Evolutionary conservation across 2,797 vertebrate species (phyloP).

Genomic region (Uromys caudimaculatus): DNA sequence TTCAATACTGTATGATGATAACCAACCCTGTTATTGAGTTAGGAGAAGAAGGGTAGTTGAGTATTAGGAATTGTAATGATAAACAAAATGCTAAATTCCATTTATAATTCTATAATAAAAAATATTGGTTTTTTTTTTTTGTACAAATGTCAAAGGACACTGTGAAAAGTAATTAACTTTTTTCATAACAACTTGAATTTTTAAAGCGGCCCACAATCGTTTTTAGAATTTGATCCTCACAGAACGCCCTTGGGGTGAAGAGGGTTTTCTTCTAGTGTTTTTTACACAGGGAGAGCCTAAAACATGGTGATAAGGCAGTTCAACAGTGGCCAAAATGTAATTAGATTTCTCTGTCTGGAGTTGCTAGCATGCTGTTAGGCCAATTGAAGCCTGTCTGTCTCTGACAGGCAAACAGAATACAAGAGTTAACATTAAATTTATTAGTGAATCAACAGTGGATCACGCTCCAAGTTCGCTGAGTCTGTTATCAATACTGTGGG

Average conservation of each 20-base stretch:
- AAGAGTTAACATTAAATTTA: slow-evolving; percentile 55
- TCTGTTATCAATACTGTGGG: background rate
- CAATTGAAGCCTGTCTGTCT: slow-evolving; percentile 24
- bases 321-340: slow-evolving; percentile 64
- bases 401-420: slow-evolving; percentile 60
- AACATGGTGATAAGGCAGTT: slow-evolving; percentile 15
- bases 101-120: slow-evolving; percentile 14
- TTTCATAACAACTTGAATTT: slow-evolving; percentile 22
- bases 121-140: slow-evolving; percentile 30
- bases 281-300: slow-evolving; percentile 35
- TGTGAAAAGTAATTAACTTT: slow-evolving; percentile 57
- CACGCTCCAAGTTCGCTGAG: slow-evolving; percentile 33
- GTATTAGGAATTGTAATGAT: background rate
- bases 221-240: slow-evolving; percentile 53
- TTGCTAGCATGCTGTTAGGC: slow-evolving; percentile 20
- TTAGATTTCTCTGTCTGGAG: slow-evolving; percentile 53
- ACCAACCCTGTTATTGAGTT: slow-evolving; percentile 22
- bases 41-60: background rate
- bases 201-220: slow-evolving; percentile 27
- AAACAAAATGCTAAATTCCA: slow-evolving; percentile 54
- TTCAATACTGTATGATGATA: slow-evolving; percentile 67
- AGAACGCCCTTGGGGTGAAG: background rate
- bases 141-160: slow-evolving; percentile 33
- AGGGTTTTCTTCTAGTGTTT: background rate
- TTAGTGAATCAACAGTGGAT: slow-evolving; percentile 42